Base-by-base conservation (phyloP, 2,888 invertebrate genomes). In the Eupithecia subfuscata region DNA sequence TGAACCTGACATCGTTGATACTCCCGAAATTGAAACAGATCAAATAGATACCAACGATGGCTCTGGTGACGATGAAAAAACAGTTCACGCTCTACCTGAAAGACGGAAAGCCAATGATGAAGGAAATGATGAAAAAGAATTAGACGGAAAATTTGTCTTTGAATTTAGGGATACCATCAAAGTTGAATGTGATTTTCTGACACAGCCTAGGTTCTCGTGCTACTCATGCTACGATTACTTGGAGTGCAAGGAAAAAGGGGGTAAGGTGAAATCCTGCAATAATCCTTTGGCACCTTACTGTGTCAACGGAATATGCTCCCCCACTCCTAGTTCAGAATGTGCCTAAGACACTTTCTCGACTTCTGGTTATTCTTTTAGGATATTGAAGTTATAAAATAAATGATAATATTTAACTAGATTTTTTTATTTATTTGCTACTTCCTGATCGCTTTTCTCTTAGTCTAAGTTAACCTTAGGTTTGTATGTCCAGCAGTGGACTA, bases 141-240 rank as follows among this genome's bases (percentile, higher is more conserved):
- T n/a, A 56, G 70, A 67, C 30, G 34, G 37, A 11, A 65, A 64
- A 64, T 34, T 40, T 67, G 4, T 40, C 1, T 12, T 67, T 7
- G 40, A 40, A 37, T n/a, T 67, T 5, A 67, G 65, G 18, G 12
- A 25, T 0, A 60, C 11, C 5, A 67, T 37, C 1, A 67, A 71
- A 30, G 56, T 77, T 2, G 48, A 40, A 3, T 74, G 77, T 30
- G 72, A 77, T 70, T 74, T 68, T 56, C 34, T 77, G n/a, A 70
- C 25, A 18, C 43, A 70, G n/a, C 79, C 75, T 8, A 75, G 43
- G 18, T 79, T 69, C 64, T 77, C 77, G 1, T 79, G 77, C 64
- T 75, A 77, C 22, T 63, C 72, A 60, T 79, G 79, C 40, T 77
- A 75, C 14, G 75, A 64, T 37, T 77, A 75, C 52, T 45, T 79